These are phyloP conservation scores for Pyrochroa serraticornis DNA, from an alignment of 2,888 invertebrate genomes.

Conservation along the genomic window DNA sequence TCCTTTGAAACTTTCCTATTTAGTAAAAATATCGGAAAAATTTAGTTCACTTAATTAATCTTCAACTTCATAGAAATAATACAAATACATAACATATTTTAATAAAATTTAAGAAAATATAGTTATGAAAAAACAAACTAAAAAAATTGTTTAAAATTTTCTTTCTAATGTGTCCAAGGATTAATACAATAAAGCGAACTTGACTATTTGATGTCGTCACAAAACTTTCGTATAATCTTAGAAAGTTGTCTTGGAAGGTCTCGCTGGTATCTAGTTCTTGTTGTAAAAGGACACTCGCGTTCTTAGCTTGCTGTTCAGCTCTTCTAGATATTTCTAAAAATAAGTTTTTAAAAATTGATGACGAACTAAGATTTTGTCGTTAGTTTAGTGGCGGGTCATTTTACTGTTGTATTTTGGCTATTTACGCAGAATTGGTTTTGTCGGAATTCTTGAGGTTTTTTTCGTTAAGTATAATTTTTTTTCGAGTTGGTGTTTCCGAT, in stretches of 20 bases:
- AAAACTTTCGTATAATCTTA: constrained; percentile 93
- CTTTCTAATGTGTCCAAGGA: too few species aligned
- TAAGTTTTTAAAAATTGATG: neutral
- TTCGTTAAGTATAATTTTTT: constrained; percentile 44
- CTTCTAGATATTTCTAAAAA: constrained; percentile 60
- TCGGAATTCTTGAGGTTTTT: constrained; percentile 56
- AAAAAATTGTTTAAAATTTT: too few species aligned
- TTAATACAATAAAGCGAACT: too few species aligned
- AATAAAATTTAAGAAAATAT: too few species aligned
- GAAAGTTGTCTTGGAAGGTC: constrained; percentile 97
- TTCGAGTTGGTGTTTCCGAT: constrained; percentile 47
- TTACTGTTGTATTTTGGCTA: constrained; percentile 40
- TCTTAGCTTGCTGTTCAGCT: constrained; percentile 67
- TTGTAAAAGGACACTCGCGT: constrained; percentile 76
- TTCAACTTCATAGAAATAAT: too few species aligned
- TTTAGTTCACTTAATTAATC: too few species aligned
- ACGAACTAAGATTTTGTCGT: constrained; percentile 12
- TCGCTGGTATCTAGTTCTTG: constrained; percentile 93
- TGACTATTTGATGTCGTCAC: too few species aligned
- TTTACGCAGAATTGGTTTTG: constrained; percentile 53
- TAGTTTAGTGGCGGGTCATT: constrained; percentile 43
- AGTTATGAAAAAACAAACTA: too few species aligned
- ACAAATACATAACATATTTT: too few species aligned
- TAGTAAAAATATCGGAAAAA: too few species aligned
- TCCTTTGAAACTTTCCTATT: too few species aligned